Evolutionary conservation across 2,797 vertebrate species (phyloP).

Genomic region (Anableps anableps): DNA sequence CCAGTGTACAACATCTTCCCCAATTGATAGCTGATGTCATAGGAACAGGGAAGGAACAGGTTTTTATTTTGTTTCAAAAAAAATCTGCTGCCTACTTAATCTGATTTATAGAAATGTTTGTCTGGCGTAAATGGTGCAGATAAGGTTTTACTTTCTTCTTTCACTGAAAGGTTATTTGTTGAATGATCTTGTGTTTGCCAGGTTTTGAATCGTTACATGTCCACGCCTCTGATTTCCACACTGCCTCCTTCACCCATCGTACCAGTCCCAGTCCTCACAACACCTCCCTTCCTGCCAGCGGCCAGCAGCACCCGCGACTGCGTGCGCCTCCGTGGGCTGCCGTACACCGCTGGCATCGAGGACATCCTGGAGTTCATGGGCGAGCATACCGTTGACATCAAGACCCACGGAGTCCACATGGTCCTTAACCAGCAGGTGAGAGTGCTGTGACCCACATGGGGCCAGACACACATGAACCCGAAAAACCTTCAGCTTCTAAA

Average conservation of each 20-base stretch:
- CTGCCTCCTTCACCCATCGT: constrained; percentile 89
- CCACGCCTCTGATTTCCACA: constrained; percentile 91
- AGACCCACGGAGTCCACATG: constrained; percentile 97
- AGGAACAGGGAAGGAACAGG: constrained; percentile 14
- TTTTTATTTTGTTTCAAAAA: neutral
- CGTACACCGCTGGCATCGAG: constrained; percentile 93
- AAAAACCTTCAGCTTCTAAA: neutral
- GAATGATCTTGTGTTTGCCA: constrained; percentile 49
- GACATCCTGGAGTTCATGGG: constrained; percentile 96
- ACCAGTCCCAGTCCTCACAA: constrained; percentile 82
- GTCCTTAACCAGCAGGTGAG: constrained; percentile 96
- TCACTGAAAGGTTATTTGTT: neutral
- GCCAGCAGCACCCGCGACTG: constrained; percentile 88
- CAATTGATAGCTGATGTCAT: constrained; percentile 26
- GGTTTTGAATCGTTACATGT: constrained; percentile 95
- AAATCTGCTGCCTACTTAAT: neutral
- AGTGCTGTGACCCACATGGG: neutral
- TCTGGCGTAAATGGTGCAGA: neutral
- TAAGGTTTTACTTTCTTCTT: neutral
- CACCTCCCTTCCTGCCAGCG: constrained; percentile 86
- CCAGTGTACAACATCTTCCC: constrained; percentile 5
- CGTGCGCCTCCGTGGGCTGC: constrained; percentile 90
- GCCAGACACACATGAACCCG: no score
- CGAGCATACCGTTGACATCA: constrained; percentile 92
- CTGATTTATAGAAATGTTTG: neutral